Evolutionary conservation across 2,888 invertebrate species (phyloP), one percentile per base, ranked within the genome.

Genomic region (Aquatica leii): DNA sequence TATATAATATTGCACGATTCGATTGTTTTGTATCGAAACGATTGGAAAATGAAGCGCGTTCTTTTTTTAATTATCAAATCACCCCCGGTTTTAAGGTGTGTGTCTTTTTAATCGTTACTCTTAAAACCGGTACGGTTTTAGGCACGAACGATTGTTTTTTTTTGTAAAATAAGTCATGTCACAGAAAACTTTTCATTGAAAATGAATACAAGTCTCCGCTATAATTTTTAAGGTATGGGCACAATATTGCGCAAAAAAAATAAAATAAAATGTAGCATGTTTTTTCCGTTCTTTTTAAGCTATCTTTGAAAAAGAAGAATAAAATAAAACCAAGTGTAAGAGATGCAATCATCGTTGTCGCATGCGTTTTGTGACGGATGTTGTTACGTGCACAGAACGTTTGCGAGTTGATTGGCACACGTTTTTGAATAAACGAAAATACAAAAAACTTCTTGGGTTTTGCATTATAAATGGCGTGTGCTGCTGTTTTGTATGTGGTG

Each of bases 131-230:
- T 58, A 52, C 37, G 55, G 70, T 71, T 67, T 60, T 68, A 59
- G 66, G 73, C 71, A 54, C 43, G 76, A 53, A 66, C 67, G 76
- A 50, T 60, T 73, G 76, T 74, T 76, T 77, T 77, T 76, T 74
- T 76, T 75, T 62, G 51, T 56, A 61, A 58, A 66, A 58, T 76
- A 76, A 74, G 73, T 73, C 72, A 73, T 73, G 73, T 74, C 73
- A 75, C 73, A 73, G 68, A 67, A 49, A 63, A 69, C 68, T 71
- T 71, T 69, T 69, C 65, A 62, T 64, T 67, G 68, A 69, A 24
- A 24, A 24, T 24, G 24, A 24, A 66, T 72, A 71, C 69, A 63
- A n/a, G 61, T 53, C 56, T 61, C 62, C 56, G 65, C 66, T 67
- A 58, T 66, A 60, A 66, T 66, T 66, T 62, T 61, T 62, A 59